Evolutionary conservation across 2,113 vertebrate genomes (phyloP).

Genomic region (Amazona vittata): DNA sequence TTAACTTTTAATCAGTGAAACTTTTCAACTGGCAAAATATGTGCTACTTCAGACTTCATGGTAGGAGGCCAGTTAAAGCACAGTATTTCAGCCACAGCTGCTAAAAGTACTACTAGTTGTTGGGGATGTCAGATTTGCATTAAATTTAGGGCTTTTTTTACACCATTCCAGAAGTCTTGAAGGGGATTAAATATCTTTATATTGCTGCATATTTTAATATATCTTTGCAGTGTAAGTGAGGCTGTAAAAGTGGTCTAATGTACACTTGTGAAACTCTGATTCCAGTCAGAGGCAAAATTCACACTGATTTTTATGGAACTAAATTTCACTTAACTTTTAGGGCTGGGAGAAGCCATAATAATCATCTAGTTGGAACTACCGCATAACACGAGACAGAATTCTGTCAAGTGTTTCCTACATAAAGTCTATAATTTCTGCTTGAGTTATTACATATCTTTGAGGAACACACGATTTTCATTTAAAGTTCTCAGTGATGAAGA

Average conservation of each 20-base stretch:
- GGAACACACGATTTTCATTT: slow-evolving; percentile 26
- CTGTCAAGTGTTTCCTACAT: background rate
- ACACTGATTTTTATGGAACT: background rate
- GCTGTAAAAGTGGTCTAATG: background rate
- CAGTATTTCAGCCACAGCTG: background rate
- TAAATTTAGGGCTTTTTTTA: background rate
- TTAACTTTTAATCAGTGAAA: background rate
- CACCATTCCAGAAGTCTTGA: background rate
- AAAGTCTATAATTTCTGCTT: slow-evolving; percentile 13
- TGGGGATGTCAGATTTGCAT: background rate
- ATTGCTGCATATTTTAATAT: background rate
- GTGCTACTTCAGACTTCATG: background rate
- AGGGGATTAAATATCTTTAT: background rate
- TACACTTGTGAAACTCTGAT: background rate
- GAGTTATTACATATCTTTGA: background rate
- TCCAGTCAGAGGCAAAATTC: background rate
- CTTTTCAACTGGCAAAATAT: background rate
- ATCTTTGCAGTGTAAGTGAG: background rate
- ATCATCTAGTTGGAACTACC: background rate
- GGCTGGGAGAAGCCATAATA: background rate
- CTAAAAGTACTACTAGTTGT: background rate
- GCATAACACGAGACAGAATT: background rate
- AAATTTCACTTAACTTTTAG: background rate
- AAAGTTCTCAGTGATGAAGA: slow-evolving; percentile 20
- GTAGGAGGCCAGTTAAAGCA: background rate